Evolutionary conservation across 2,888 invertebrate genomes (phyloP).

Genomic region (Rhagonycha fulva): DNA sequence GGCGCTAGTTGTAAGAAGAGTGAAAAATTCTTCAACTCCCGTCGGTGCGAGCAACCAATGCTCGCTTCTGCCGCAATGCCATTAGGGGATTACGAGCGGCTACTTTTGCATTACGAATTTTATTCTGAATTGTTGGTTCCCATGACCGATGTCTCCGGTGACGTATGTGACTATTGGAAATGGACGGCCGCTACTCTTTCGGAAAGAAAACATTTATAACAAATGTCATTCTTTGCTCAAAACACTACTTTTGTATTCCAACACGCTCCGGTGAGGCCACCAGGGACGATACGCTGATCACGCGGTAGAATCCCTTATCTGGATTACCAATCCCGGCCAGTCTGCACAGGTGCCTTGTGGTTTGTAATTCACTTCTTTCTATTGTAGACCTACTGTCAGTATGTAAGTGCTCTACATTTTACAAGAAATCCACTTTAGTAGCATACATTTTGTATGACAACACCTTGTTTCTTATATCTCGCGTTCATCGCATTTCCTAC

Average conservation of each 20-base stretch:
- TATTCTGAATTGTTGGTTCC: constrained; percentile 46
- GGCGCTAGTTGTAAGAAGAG: constrained; percentile 46
- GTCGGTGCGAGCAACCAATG: constrained; percentile 41
- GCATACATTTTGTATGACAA: constrained; percentile 53
- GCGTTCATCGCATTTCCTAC: constrained; percentile 38
- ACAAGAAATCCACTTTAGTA: constrained; percentile 50
- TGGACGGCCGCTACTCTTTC: constrained; percentile 26
- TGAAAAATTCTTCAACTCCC: constrained; percentile 50
- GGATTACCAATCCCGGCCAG: constrained; percentile 47
- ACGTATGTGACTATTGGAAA: constrained; percentile 37
- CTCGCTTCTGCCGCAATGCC: constrained; percentile 39
- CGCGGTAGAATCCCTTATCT: constrained; percentile 49
- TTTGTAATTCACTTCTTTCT: constrained; percentile 45
- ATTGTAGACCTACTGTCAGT: constrained; percentile 14
- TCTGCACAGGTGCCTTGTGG: constrained; percentile 41
- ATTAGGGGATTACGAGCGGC: constrained; percentile 48
- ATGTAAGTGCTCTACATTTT: constrained; percentile 30
- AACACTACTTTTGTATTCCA: constrained; percentile 34
- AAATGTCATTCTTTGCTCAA: constrained; percentile 39
- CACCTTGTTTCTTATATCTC: constrained; percentile 43
- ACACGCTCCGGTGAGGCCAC: constrained; percentile 32
- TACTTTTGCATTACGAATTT: constrained; percentile 49
- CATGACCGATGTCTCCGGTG: constrained; percentile 33
- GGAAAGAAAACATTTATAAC: constrained; percentile 41
- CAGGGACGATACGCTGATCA: constrained; percentile 36